phyloP scores from a whole-genome alignment of 2,888 invertebrate genomes.

The Desoria tigrina region DNA sequence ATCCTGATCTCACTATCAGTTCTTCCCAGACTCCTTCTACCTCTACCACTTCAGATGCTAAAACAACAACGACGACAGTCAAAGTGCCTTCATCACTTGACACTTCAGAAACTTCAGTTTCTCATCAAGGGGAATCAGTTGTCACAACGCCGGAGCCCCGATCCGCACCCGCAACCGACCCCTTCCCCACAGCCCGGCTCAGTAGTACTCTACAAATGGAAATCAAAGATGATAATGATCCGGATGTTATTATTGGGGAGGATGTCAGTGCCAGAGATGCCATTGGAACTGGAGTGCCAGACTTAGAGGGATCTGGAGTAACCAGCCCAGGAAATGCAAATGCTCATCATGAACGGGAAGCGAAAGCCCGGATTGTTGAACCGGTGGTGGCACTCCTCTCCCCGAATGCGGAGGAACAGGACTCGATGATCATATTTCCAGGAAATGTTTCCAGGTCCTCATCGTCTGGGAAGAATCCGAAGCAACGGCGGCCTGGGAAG shows the following conservation, averaged over 20 bases:
- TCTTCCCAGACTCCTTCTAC: neutral
- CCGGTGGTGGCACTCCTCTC: no score
- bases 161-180: constrained; percentile 11
- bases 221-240: constrained; percentile 9
- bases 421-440: constrained; percentile 28
- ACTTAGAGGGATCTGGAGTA: neutral
- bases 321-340: neutral
- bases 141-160: neutral
- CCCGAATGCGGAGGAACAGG: constrained; percentile 7
- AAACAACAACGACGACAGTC: neutral
- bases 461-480: no score
- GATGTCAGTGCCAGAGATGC: constrained; percentile 5
- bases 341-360: no score
- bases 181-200: neutral
- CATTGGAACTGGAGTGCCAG: neutral
- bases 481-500: neutral
- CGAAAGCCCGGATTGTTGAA: no score
- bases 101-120: constrained; percentile 2
- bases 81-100: no score
- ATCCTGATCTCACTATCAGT: constrained; percentile 7
- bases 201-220: constrained; percentile 10
- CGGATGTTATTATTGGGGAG: neutral
- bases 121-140: neutral
- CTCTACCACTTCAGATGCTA: neutral
- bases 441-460: constrained; percentile 17